Base-by-base conservation (phyloP, 1,140 invertebrate species). In the Vanessa tameamea region DNA sequence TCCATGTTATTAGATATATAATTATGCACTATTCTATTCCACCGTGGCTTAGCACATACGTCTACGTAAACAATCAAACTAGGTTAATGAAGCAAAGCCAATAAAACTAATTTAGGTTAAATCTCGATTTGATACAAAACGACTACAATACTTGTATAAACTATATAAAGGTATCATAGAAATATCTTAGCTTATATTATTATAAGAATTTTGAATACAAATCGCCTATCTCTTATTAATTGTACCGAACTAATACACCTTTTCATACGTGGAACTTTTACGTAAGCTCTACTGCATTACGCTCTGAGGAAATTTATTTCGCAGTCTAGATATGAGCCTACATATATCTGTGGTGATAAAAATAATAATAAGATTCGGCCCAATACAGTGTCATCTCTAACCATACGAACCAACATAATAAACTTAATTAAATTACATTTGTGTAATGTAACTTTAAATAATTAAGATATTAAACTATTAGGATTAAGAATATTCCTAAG, bases 251-350 rank as follows among this genome's bases (percentile, higher is more conserved):
- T 69, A 73, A 76, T 79, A 78, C 72, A 78, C 81, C 83, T 86
- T 85, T 82, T 82, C 78, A 85, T 87, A 89, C 87, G 90, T 92
- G 88, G 85, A 89, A 87, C 85, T 90, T 92, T 90, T 92, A 92
- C 90, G 87, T 89, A 89, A 92, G 82, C 83, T 82, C 75, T 77
- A 82, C 82, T 84, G 79, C 78, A 82, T 78, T 85, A 84, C 80
- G 82, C 80, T 81, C 72, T 71, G 79, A 84, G 82, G 80, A 82
- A 88, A 85, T 90, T 87, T 89, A 90, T 86, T 88, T 89, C 77
- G 79, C 83, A 81, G 83, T 82, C 81, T 81, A 80, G 76, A 84
- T 84, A 82, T 82, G 78, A 79, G 65, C 77, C 72, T 81, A 80
- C 74, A 82, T 78, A 71, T 77, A 73, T 80, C 73, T 68, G 76